Conservation (phyloP, 2,113 vertebrate species). For the Notothenia coriiceps region DNA sequence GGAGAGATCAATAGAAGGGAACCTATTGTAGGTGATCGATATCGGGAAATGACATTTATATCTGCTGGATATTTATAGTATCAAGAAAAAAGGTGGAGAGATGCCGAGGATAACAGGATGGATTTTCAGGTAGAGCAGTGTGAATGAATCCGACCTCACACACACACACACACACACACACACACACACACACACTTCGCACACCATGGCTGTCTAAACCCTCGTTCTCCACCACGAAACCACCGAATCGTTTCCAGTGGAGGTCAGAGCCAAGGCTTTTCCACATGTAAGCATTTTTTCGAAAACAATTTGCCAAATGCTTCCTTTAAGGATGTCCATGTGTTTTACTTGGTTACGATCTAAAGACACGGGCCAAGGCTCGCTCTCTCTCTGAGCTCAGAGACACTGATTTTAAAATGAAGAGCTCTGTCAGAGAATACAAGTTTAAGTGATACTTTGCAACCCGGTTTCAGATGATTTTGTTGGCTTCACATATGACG, state of each 20-base stretch:
- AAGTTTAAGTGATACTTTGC: conserved; percentile 72
- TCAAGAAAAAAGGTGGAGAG: conserved; percentile 9
- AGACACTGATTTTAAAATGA: conserved; percentile 66
- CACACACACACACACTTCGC: conserved; percentile 48
- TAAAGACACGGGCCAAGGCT: conserved; percentile 58
- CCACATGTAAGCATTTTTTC: conserved; percentile 82
- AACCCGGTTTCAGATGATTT: conserved; percentile 63
- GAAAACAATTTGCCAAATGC: conserved; percentile 81
- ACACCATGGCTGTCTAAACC: conserved; percentile 67
- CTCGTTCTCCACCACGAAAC: conserved; percentile 68
- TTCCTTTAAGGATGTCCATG: conserved; percentile 82
- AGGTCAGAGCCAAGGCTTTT: conserved; percentile 75
- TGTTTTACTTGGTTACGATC: conserved; percentile 79
- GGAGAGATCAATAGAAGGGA: conserved; percentile 63
- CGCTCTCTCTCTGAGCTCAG: conserved; percentile 30
- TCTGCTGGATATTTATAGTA: conserved; percentile 67
- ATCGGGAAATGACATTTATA: conserved; percentile 74
- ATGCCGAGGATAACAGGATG: neutral
- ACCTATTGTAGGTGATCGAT: conserved; percentile 71
- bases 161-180: conserved; percentile 33
- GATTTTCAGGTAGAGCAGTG: conserved; percentile 42
- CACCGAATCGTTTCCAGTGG: conserved; percentile 75
- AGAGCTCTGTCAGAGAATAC: conserved; percentile 58
- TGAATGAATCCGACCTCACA: conserved; percentile 35
- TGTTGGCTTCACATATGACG: conserved; percentile 48